Evolutionary conservation across 1,140 invertebrate genomes (phyloP).

Genomic region (Drosophila orena): DNA sequence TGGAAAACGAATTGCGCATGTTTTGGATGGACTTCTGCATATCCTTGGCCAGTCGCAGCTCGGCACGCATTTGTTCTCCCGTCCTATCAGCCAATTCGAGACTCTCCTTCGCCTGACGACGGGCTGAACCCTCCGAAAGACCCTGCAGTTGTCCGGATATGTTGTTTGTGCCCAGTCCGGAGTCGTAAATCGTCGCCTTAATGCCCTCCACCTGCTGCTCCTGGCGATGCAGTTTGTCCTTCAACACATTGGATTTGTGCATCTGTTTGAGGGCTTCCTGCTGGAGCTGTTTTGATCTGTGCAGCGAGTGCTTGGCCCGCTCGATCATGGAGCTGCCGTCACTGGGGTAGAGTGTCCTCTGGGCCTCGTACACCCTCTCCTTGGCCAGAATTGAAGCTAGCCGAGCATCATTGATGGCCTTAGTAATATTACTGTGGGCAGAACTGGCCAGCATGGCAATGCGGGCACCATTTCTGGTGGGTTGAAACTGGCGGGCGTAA

Average conservation of each 20-base stretch:
- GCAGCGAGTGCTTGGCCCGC: slow-evolving; percentile 84
- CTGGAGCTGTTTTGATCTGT: slow-evolving; percentile 83
- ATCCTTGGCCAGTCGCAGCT: slow-evolving; percentile 86
- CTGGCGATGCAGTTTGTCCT: slow-evolving; percentile 84
- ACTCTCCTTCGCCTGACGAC: slow-evolving; percentile 80
- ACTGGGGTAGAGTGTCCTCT: slow-evolving; percentile 74
- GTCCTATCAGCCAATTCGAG: slow-evolving; percentile 85
- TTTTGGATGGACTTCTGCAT: slow-evolving; percentile 85
- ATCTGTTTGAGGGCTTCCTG: slow-evolving; percentile 85
- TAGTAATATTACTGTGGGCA: slow-evolving; percentile 92
- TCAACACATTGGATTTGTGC: slow-evolving; percentile 83
- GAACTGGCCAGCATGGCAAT: slow-evolving; percentile 87
- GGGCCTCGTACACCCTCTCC: slow-evolving; percentile 85
- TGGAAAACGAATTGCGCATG: slow-evolving; percentile 85
- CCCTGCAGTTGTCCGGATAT: slow-evolving; percentile 78
- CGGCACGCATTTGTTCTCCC: slow-evolving; percentile 85
- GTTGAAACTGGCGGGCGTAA: slow-evolving; percentile 85
- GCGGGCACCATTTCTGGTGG: slow-evolving; percentile 77
- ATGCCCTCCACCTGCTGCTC: slow-evolving; percentile 85
- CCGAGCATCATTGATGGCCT: slow-evolving; percentile 88
- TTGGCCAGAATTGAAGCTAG: slow-evolving; percentile 87
- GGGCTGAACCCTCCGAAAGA: slow-evolving; percentile 53
- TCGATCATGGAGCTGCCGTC: slow-evolving; percentile 85
- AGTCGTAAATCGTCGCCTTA: slow-evolving; percentile 86
- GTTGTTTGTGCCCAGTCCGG: slow-evolving; percentile 86